Conservation (phyloP, 2,797 vertebrate genomes). For the Natrix natrix region DNA sequence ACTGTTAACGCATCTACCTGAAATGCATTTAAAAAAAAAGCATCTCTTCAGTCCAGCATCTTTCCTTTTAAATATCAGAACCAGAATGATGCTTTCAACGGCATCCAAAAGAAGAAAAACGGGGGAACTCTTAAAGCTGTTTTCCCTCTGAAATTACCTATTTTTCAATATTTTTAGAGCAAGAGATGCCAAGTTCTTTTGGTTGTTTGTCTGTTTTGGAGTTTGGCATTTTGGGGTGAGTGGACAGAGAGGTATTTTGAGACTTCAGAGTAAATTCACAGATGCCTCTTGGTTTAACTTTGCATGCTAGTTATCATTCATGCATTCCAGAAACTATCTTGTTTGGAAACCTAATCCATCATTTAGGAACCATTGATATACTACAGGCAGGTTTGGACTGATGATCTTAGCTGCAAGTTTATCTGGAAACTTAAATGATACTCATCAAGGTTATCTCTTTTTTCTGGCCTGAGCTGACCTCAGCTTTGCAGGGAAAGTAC, state of each 20-base stretch:
- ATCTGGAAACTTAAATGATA: conserved; percentile 4
- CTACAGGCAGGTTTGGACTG: neutral
- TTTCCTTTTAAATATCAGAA: neutral
- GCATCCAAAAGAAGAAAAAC: neutral
- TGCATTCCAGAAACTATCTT: neutral
- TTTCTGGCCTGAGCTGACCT: conserved; percentile 13
- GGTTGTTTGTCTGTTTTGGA: neutral
- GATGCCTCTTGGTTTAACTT: neutral
- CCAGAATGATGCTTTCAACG: neutral
- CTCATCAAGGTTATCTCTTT: conserved; percentile 5
- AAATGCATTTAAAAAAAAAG: neutral
- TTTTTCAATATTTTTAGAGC: neutral
- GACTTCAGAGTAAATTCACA: neutral
- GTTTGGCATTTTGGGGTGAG: neutral
- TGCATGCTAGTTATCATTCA: neutral
- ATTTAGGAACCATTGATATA: neutral
- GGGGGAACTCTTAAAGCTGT: neutral
- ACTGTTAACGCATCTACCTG: neutral
- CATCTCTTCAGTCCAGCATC: neutral
- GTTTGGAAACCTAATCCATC: conserved; percentile 14
- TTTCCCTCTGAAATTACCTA: neutral
- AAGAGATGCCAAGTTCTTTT: neutral
- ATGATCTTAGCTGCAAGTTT: neutral
- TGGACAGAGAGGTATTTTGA: neutral
- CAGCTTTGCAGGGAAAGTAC: neutral